phyloP scores from a whole-genome alignment of 2,797 vertebrate species.

The Pangasius djambal region DNA sequence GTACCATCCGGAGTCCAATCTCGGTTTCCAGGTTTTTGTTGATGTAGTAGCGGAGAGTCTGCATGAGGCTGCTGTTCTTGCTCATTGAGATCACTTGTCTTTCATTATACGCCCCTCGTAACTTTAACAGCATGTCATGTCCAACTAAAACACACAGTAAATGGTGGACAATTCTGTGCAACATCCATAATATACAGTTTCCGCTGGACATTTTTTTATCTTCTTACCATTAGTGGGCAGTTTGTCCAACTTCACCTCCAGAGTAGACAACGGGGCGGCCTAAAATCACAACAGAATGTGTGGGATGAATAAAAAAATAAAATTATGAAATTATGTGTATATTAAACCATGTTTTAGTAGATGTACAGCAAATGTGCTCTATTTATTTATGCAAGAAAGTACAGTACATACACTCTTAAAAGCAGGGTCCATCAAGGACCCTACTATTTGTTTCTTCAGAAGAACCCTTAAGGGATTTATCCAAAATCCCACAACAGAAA shows the following conservation, averaged over 20 bases:
- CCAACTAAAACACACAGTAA: constrained; percentile 60
- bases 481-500: neutral
- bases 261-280: constrained; percentile 72
- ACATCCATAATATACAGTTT: too few relatives aligned
- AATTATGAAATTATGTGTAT: neutral
- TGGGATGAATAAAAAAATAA: neutral
- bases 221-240: constrained; percentile 55
- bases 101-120: constrained; percentile 78
- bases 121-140: constrained; percentile 68
- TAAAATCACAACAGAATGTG: constrained; percentile 52
- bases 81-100: constrained; percentile 53
- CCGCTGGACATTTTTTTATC: too few relatives aligned
- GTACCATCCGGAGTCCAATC: constrained; percentile 32
- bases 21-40: constrained; percentile 66
- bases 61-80: neutral
- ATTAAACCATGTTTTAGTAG: neutral
- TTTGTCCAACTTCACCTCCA: constrained; percentile 70
- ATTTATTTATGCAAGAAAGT: neutral
- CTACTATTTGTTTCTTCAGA: neutral
- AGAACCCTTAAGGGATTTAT: neutral
- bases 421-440: neutral
- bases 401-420: neutral
- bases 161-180: too few relatives aligned
- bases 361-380: too few relatives aligned
- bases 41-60: constrained; percentile 74